These are phyloP conservation scores for Chamaea fasciata DNA, from an alignment of 2,113 vertebrate species.

Conservation along the genomic window DNA sequence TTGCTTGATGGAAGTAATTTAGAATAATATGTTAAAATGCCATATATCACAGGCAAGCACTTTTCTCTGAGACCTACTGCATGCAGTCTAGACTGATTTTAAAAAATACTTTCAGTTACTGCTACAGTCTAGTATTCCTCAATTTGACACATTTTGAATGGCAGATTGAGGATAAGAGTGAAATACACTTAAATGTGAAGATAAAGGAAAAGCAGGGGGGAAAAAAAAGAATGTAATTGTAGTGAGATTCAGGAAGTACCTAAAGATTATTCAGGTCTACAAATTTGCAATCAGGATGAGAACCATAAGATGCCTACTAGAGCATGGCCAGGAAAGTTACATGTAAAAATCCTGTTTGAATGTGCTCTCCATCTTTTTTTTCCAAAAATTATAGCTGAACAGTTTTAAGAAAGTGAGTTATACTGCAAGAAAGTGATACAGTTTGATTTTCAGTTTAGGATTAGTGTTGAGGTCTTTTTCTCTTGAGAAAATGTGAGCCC, in stretches of 20 bases:
- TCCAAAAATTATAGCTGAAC: background rate
- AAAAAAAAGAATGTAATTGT: conserved; percentile 37
- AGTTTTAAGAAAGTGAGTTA: conserved; percentile 7
- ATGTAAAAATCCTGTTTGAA: conserved; percentile 9
- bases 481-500: background rate
- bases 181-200: conserved; percentile 58
- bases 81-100: conserved; percentile 39
- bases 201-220: conserved; percentile 4
- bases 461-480: background rate
- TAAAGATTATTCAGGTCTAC: conserved; percentile 52
- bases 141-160: conserved; percentile 66
- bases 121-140: conserved; percentile 37
- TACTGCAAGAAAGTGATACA: background rate
- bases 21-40: conserved; percentile 49
- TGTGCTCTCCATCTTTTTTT: background rate
- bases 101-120: conserved; percentile 52
- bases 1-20: conserved; percentile 63
- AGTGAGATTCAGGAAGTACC: background rate
- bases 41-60: conserved; percentile 26
- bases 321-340: background rate
- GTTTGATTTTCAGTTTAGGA: background rate
- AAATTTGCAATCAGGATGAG: conserved; percentile 61
- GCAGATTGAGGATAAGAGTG: conserved; percentile 56
- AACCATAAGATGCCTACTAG: background rate
- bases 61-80: conserved; percentile 39